Percentiles rank a stretch among this genome's conserved stretches.
Evolutionary conservation across 2,797 vertebrate species (phyloP).

Genomic region (Holocentrus rufus): DNA sequence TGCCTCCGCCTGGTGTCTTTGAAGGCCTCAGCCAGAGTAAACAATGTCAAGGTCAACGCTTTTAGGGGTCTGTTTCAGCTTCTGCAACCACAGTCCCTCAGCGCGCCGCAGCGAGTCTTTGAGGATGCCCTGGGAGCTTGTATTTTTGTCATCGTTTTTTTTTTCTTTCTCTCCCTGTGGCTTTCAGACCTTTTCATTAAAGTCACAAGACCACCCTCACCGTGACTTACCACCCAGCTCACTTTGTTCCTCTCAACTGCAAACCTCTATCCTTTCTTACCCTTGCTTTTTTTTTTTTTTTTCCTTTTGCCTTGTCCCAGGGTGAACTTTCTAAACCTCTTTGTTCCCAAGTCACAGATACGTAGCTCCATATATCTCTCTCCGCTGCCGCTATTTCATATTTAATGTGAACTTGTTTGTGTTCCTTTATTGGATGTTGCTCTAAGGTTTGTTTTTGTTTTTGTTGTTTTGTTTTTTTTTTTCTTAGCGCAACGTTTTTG

Average conservation of each 20-base stretch:
- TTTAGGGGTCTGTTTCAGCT: slow-evolving; percentile 49
- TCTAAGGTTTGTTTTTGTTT: slow-evolving; percentile 29
- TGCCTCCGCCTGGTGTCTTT: slow-evolving; percentile 51
- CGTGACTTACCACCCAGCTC: slow-evolving; percentile 41
- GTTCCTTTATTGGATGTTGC: slow-evolving; percentile 22
- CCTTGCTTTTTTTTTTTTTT: background rate
- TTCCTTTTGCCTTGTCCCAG: background rate
- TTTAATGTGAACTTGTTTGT: slow-evolving; percentile 39
- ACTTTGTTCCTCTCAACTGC: slow-evolving; percentile 28
- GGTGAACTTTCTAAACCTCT: slow-evolving; percentile 31
- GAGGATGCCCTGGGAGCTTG: slow-evolving; percentile 42
- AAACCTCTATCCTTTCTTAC: slow-evolving; percentile 22
- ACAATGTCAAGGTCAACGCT: slow-evolving; percentile 66
- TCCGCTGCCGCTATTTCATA: slow-evolving; percentile 19
- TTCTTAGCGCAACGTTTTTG: slow-evolving; percentile 4
- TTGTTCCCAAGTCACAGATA: slow-evolving; percentile 27
- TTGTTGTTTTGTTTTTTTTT: background rate
- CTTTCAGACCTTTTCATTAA: slow-evolving; percentile 45
- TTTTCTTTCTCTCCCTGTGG: background rate
- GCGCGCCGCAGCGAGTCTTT: slow-evolving; percentile 23
- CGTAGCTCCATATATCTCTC: slow-evolving; percentile 6
- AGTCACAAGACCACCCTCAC: slow-evolving; percentile 52
- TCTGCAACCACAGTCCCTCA: slow-evolving; percentile 51
- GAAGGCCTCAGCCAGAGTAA: slow-evolving; percentile 62
- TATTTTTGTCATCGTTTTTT: slow-evolving; percentile 16